A percentile compares a stretch with the other conserved stretches of the same genome.
phyloP scores from a whole-genome alignment of 2,113 vertebrate genomes.

The Protobothrops flavoviridis region DNA sequence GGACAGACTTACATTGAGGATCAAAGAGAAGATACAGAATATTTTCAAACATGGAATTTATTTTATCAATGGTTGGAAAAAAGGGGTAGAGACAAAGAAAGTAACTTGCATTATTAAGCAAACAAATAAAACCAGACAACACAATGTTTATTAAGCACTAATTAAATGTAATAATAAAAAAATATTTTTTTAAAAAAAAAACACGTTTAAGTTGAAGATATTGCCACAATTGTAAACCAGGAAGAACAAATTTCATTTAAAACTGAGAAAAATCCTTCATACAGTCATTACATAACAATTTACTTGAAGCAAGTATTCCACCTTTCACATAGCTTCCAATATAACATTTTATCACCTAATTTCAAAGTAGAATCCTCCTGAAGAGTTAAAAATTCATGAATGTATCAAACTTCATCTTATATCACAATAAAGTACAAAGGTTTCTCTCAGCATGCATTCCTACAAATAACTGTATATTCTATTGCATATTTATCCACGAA shows the following conservation, averaged over 20 bases:
- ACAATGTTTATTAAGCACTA: no score
- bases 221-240: not conserved
- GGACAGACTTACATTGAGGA: no score
- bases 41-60: no score
- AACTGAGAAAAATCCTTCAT: not conserved
- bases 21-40: no score
- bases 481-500: not conserved
- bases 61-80: no score
- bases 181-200: no score
- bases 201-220: not conserved
- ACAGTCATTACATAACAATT: not conserved
- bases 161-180: no score
- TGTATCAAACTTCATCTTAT: not conserved
- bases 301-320: not conserved
- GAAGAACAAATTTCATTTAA: not conserved
- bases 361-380: not conserved
- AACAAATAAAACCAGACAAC: no score
- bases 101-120: no score
- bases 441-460: not conserved
- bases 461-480: no score
- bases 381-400: not conserved
- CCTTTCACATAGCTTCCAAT: not conserved
- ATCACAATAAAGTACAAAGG: not conserved
- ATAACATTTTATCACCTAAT: not conserved
- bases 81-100: no score